Evolutionary conservation across 2,113 vertebrate genomes (phyloP).

Genomic region (Nannospalax galili): DNA sequence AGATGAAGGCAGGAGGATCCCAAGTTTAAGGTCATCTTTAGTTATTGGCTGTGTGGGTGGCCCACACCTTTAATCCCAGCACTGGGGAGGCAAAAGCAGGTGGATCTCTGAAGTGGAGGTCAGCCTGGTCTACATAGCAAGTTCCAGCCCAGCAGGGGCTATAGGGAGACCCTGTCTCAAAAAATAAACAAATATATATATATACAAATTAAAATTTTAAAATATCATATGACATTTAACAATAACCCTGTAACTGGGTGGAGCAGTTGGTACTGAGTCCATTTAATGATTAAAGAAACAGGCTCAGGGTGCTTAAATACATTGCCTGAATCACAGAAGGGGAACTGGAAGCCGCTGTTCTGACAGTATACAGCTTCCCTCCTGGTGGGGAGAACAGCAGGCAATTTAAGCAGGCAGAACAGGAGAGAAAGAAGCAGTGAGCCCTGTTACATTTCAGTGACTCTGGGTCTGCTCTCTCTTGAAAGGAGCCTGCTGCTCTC

Average conservation of each 20-base stretch:
- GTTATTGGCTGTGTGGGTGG: no score
- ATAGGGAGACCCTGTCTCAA: background rate
- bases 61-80: background rate
- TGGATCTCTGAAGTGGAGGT: background rate
- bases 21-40: background rate
- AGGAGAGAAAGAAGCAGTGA: constrained; percentile 40
- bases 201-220: background rate
- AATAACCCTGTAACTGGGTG: constrained; percentile 15
- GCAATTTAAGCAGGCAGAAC: constrained; percentile 27
- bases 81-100: background rate
- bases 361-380: constrained; percentile 25
- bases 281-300: constrained; percentile 46
- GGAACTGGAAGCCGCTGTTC: constrained; percentile 41
- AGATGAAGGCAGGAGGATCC: background rate
- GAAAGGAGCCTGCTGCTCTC: background rate
- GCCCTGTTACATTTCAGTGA: background rate
- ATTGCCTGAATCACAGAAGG: background rate
- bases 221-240: background rate
- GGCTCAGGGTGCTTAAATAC: constrained; percentile 31
- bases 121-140: background rate
- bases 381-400: background rate
- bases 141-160: background rate
- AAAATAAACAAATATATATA: background rate
- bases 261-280: constrained; percentile 21
- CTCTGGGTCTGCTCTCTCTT: background rate